Evolutionary conservation across 2,888 invertebrate species (phyloP).

Genomic region (Encarsia formosa): DNA sequence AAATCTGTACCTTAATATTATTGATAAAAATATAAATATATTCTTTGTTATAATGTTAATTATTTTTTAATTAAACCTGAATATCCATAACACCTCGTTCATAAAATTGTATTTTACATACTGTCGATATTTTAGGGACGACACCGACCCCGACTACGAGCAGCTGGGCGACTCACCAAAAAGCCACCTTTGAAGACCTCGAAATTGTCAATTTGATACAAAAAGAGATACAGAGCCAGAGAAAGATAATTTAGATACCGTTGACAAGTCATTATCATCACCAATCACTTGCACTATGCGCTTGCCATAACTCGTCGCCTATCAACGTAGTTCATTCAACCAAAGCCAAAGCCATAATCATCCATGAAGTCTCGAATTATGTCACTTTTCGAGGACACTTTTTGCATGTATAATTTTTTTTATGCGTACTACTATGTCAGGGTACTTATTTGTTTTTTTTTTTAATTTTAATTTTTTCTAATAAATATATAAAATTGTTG

Average conservation of each 20-base stretch:
- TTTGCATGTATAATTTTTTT: background rate
- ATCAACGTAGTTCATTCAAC: constrained; percentile 12
- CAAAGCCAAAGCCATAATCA: constrained; percentile 14
- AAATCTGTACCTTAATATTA: too few species aligned
- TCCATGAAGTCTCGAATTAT: background rate
- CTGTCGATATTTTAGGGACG: constrained; percentile 37
- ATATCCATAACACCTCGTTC: too few species aligned
- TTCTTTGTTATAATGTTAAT: too few species aligned
- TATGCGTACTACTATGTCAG: background rate
- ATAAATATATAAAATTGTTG: background rate
- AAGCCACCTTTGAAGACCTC: constrained; percentile 43
- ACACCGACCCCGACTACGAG: constrained; percentile 31
- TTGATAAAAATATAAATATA: too few species aligned
- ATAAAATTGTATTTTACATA: constrained; percentile 3
- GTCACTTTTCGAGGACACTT: background rate
- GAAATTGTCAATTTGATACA: constrained; percentile 11
- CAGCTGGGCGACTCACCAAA: constrained; percentile 36
- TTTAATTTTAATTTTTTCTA: constrained; percentile 3
- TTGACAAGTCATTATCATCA: constrained; percentile 7
- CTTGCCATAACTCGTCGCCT: background rate
- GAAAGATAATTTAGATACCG: background rate
- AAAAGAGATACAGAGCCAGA: constrained; percentile 6
- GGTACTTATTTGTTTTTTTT: constrained; percentile 2
- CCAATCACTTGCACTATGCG: constrained; percentile 7
- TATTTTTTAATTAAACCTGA: too few species aligned